A percentile compares a stretch with the other conserved stretches of the same genome.
Conservation (phyloP, 1,140 invertebrate genomes). For the Euwallacea similis region DNA sequence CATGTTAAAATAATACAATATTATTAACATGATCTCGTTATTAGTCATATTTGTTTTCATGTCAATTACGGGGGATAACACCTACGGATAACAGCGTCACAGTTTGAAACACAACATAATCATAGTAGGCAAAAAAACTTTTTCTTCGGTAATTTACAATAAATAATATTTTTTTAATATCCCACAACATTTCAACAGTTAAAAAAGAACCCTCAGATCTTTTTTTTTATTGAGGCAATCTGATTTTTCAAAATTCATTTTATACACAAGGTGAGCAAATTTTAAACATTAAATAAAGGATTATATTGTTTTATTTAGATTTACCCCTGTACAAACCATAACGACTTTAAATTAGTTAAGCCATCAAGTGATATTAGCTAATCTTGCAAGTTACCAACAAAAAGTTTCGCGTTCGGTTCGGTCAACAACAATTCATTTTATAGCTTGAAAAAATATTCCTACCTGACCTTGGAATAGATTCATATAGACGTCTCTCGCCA, state of each 20-base stretch:
- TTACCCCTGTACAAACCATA: too few species aligned
- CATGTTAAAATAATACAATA: slow-evolving; percentile 25
- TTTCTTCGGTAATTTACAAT: not conserved
- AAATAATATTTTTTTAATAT: not conserved
- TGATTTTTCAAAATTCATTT: too few species aligned
- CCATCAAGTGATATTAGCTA: too few species aligned
- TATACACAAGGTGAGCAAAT: too few species aligned
- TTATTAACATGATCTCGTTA: slow-evolving; percentile 25
- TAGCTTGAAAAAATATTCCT: too few species aligned
- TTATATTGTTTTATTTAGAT: too few species aligned
- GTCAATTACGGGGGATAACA: slow-evolving; percentile 11
- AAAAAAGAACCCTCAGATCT: not conserved
- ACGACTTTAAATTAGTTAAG: too few species aligned
- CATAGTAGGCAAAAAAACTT: not conserved
- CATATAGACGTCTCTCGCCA: slow-evolving; percentile 16
- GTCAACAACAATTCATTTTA: too few species aligned
- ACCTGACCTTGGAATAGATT: not conserved
- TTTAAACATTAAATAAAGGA: too few species aligned
- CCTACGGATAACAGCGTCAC: slow-evolving; percentile 2
- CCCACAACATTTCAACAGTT: not conserved
- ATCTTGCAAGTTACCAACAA: too few species aligned
- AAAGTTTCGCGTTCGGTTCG: too few species aligned
- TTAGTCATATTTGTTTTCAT: slow-evolving; percentile 28
- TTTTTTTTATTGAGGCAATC: too few species aligned
- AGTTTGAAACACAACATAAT: not conserved